Base-by-base conservation (phyloP, 2,797 vertebrate species). In the Notoglanidium macrostoma region DNA sequence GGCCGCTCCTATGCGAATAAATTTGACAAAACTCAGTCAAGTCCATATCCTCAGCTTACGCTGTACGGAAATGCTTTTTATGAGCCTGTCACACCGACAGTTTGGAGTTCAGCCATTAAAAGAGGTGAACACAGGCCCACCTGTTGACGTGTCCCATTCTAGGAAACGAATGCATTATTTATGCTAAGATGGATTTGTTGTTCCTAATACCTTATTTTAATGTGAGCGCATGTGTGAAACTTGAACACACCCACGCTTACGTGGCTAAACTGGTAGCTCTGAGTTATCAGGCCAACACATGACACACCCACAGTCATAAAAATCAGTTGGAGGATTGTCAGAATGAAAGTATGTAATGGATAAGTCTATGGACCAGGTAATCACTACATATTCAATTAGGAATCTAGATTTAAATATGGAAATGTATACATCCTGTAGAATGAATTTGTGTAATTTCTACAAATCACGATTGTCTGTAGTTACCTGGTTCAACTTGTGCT, bases 301-400 rank as follows among this genome's bases (percentile, higher is more conserved):
- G 74, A 59, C 88, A 84, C 87, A 78, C 87, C 87, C 76, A 40
- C 35, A 9, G 61, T 81, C n/a, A 67, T 57, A 70, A 65, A 35
- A 82, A 67, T 59, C 21, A 40, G 79, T 54, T 12, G 29, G 40
- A 46, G 14, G 40, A 46, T 61, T 78, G 49, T 77, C 76, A 14
- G 0, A 78, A 57, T 59, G 57, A 81, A 81, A 46, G 1, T 5
- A 46, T 23, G 51, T 12, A 35, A 35, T 0, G 10, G 15, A 49
- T n/a, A 54, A 54, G 74, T n/a, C 44, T 57, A 8, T 35, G 44
- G 1, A 26, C 35, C 5, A 26, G 26, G 32, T 61, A n/a, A 49
- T 14, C 14, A 3, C 35, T 44, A 23, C 17, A 40, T 57, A 57
- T 9, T 1, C 32, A 44, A 32, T 10, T 46, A 46, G 7, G 10